Conservation (phyloP, 92 coral and sea anemone genomes). For the Epizoanthus scotinus region DNA sequence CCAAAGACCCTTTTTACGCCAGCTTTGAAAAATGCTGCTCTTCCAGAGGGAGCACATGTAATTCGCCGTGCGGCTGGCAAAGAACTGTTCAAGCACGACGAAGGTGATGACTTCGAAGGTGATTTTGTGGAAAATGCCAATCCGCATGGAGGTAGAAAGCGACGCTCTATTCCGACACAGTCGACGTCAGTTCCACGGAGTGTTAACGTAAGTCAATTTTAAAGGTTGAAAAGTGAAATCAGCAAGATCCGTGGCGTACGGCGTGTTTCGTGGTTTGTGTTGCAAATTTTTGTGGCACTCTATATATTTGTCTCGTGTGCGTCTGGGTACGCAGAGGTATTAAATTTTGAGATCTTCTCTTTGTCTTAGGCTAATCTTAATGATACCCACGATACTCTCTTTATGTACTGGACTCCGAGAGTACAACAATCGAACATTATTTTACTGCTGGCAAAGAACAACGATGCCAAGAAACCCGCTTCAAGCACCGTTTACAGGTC, state of each 20-base stretch:
- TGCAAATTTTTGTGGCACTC: background rate
- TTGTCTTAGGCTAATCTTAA: conserved; percentile 11
- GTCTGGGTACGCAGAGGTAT: conserved; percentile 20
- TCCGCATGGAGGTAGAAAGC: conserved; percentile 16
- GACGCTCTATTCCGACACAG: background rate
- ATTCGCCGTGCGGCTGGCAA: conserved; percentile 22
- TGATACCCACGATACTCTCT: conserved; percentile 1
- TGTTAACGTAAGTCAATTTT: conserved; percentile 26
- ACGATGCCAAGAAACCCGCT: background rate
- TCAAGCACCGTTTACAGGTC: conserved; percentile 35
- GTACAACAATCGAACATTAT: conserved; percentile 3
- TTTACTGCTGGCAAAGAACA: conserved; percentile 18
- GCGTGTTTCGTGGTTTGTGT: background rate
- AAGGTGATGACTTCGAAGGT: background rate
- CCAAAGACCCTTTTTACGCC: conserved; percentile 31
- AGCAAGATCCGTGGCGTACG: background rate
- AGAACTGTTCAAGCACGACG: conserved; percentile 14
- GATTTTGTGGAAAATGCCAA: background rate
- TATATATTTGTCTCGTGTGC: background rate
- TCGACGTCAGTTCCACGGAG: too few relatives aligned
- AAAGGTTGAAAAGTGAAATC: background rate
- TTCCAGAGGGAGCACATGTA: conserved; percentile 18
- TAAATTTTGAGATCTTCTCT: conserved; percentile 2
- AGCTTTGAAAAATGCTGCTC: conserved; percentile 21
- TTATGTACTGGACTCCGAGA: conserved; percentile 35